phyloP scores from a whole-genome alignment of 2,888 invertebrate genomes.

The Cheiracanthium punctorium region DNA sequence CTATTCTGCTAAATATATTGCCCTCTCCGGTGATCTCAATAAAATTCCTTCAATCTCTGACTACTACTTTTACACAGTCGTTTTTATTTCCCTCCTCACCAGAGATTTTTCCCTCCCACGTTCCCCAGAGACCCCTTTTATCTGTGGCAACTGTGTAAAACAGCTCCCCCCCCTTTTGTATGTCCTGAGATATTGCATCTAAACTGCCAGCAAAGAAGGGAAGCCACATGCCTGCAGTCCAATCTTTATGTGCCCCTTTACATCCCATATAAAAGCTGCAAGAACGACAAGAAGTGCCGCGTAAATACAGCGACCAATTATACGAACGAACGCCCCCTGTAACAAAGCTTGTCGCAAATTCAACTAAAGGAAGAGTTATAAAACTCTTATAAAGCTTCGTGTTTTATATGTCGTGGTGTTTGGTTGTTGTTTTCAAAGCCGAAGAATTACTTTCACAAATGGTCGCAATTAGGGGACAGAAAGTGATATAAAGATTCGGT shows the following conservation, averaged over 20 bases:
- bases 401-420: not conserved
- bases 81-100: not conserved
- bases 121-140: conserved; percentile 22
- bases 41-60: conserved; percentile 1
- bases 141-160: conserved; percentile 51
- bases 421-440: not conserved
- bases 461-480: no score
- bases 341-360: conserved; percentile 55
- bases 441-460: not conserved
- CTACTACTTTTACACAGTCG: not conserved
- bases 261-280: conserved; percentile 42
- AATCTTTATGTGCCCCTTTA: conserved; percentile 65
- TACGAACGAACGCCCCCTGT: conserved; percentile 49
- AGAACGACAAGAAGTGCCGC: conserved; percentile 59
- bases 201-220: conserved; percentile 45
- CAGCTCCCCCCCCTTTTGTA: conserved; percentile 45
- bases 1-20: not conserved
- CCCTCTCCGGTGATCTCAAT: not conserved
- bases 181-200: conserved; percentile 51
- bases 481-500: no score
- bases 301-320: conserved; percentile 66
- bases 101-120: not conserved
- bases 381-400: not conserved
- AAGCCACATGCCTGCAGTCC: conserved; percentile 42
- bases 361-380: conserved; percentile 34